A percentile compares a stretch with the other conserved stretches of the same genome.
These are phyloP conservation scores for Coregonus sp. DNA, from an alignment of 2,797 vertebrate genomes.

Conservation along the genomic window DNA sequence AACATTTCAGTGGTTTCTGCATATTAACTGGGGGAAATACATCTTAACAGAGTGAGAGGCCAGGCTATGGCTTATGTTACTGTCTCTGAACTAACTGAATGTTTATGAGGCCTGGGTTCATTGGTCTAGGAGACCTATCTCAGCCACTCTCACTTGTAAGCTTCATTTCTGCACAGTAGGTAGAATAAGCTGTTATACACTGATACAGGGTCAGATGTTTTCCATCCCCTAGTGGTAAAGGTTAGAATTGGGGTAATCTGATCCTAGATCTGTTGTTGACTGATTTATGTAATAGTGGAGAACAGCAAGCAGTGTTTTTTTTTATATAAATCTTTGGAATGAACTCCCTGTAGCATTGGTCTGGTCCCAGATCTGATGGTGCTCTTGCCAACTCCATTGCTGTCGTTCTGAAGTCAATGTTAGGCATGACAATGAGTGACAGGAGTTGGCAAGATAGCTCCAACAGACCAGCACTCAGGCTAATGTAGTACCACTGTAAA, in stretches of 20 bases:
- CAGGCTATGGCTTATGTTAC: background rate
- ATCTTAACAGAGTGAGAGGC: background rate
- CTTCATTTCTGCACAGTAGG: background rate
- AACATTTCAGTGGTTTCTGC: background rate
- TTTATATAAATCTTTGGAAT: constrained; percentile 17
- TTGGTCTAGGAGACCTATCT: no score
- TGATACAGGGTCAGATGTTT: background rate
- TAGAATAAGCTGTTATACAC: background rate
- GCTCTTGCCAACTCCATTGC: no score
- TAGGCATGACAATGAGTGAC: background rate
- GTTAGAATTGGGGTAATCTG: background rate
- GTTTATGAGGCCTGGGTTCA: background rate
- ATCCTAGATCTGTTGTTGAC: no score
- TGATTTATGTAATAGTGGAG: background rate
- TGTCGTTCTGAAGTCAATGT: no score
- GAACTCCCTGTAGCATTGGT: constrained; percentile 9
- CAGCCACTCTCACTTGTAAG: background rate
- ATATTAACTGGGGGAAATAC: background rate
- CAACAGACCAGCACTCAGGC: background rate
- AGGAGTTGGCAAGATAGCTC: constrained; percentile 12
- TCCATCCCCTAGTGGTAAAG: background rate
- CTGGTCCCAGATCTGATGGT: background rate
- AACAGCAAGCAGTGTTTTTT: background rate
- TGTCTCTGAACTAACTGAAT: background rate
- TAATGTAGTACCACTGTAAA: background rate